phyloP scores from a whole-genome alignment of 1,140 invertebrate species.

The Aphaenogaster rudis region DNA sequence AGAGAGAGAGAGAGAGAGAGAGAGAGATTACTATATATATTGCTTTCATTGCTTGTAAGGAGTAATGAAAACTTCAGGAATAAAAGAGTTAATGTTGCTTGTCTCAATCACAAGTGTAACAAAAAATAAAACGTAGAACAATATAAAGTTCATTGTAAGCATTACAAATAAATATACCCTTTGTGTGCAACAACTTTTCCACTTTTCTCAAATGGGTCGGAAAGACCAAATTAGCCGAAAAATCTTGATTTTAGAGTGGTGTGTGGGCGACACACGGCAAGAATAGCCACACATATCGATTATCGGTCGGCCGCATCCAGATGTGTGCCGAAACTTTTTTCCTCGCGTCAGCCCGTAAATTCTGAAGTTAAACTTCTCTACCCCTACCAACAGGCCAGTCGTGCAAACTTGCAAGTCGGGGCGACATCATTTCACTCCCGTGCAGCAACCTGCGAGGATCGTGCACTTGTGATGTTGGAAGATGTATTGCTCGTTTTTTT shows the following conservation, averaged over 20 bases:
- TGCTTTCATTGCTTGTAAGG: background rate
- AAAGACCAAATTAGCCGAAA: slow-evolving; percentile 63
- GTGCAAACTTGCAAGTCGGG: slow-evolving; percentile 57
- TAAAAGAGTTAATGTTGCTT: slow-evolving; percentile 17
- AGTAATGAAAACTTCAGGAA: slow-evolving; percentile 29
- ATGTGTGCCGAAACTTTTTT: slow-evolving; percentile 71
- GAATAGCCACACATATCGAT: slow-evolving; percentile 67
- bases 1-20: background rate
- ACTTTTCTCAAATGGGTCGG: slow-evolving; percentile 33
- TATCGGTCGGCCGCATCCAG: slow-evolving; percentile 68
- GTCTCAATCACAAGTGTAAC: background rate
- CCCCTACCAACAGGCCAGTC: background rate
- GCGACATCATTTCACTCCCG: slow-evolving; percentile 63
- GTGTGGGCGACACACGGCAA: slow-evolving; percentile 29
- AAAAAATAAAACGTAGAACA: slow-evolving; percentile 1
- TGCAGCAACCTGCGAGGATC: slow-evolving; percentile 44
- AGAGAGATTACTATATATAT: background rate
- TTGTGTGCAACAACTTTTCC: slow-evolving; percentile 26
- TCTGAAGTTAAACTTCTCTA: slow-evolving; percentile 65
- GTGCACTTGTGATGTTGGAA: slow-evolving; percentile 40
- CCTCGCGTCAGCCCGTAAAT: slow-evolving; percentile 63
- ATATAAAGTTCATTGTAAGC: background rate
- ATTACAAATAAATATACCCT: slow-evolving; percentile 22
- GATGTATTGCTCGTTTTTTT: slow-evolving; percentile 28
- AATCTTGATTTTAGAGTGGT: slow-evolving; percentile 60